phyloP scores from a whole-genome alignment of 2,797 vertebrate genomes.

The Molossus alvarezi region DNA sequence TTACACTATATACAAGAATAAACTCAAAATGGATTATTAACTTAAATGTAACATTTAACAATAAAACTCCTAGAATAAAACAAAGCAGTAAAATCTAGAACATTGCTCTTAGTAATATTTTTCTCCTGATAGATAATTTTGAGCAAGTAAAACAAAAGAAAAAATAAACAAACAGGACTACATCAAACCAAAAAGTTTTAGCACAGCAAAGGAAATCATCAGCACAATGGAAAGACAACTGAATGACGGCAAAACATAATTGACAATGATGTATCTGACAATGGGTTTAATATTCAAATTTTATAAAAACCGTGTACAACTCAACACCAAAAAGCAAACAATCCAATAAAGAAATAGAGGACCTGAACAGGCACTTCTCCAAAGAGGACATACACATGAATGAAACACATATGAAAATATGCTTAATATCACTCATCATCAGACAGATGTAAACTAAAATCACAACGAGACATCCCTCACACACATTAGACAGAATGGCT shows the following conservation, averaged over 20 bases:
- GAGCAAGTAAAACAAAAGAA: not conserved
- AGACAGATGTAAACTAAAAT: not conserved
- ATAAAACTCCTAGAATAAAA: not conserved
- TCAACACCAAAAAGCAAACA: not conserved
- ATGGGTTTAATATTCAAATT: not conserved
- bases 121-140: not conserved
- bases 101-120: not conserved
- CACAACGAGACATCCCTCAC: not conserved
- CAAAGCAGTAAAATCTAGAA: not conserved
- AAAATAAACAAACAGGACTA: not conserved
- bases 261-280: not conserved
- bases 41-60: not conserved
- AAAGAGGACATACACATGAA: not conserved
- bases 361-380: not conserved
- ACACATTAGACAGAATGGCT: not conserved
- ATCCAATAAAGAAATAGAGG: not conserved
- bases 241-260: not conserved
- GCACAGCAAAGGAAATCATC: not conserved
- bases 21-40: not conserved
- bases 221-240: not conserved
- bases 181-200: not conserved
- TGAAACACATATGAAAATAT: not conserved
- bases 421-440: not conserved
- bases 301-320: not conserved
- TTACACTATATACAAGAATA: not conserved